These are phyloP conservation scores for Chamaetylas fuelleborni DNA, from an alignment of 2,113 vertebrate genomes.

Conservation along the genomic window DNA sequence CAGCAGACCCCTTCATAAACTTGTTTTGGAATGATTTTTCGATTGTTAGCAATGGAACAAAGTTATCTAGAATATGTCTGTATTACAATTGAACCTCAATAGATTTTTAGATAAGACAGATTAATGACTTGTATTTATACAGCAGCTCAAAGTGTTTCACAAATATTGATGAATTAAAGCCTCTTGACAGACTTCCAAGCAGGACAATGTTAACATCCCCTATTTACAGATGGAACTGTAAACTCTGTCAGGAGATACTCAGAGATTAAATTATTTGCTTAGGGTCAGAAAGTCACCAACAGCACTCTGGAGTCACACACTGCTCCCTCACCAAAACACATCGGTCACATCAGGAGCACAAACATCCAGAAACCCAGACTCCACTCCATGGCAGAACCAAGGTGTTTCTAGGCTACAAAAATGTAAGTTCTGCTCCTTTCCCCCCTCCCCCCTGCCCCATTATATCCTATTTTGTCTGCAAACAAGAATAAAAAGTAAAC, in stretches of 20 bases:
- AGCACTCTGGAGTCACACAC: constrained; percentile 1
- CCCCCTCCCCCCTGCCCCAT: no score
- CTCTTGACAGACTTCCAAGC: constrained; percentile 22
- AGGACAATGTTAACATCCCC: constrained; percentile 34
- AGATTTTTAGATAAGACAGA: neutral
- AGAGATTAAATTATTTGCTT: constrained; percentile 47
- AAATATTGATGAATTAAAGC: constrained; percentile 53
- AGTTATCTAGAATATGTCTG: neutral
- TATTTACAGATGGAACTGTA: constrained; percentile 43
- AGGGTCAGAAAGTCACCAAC: constrained; percentile 26
- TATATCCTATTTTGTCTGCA: neutral
- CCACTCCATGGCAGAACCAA: neutral
- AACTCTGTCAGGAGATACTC: constrained; percentile 46
- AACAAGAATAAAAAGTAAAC: neutral
- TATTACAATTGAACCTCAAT: neutral
- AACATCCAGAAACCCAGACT: neutral
- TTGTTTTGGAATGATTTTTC: neutral
- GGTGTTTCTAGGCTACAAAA: neutral
- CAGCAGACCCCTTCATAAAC: neutral
- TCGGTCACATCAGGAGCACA: neutral
- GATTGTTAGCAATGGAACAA: neutral
- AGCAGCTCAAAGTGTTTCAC: constrained; percentile 6
- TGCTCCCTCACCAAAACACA: neutral
- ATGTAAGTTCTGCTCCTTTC: neutral
- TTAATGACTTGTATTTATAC: neutral